phyloP scores from a whole-genome alignment of 1,140 invertebrate genomes.

The Aphis gossypii region DNA sequence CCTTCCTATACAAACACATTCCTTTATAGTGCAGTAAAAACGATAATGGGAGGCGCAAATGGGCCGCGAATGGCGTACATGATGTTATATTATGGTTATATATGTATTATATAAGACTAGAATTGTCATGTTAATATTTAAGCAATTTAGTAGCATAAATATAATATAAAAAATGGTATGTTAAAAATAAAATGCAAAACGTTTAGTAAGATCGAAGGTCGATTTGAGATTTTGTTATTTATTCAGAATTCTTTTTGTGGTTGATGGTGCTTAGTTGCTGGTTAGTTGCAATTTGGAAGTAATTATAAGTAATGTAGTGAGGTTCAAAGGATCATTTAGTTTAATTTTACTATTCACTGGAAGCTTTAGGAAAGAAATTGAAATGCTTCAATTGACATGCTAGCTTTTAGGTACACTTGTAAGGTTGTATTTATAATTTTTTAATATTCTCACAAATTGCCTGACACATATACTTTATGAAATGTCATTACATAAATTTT shows the following conservation, averaged over 20 bases:
- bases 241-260: not conserved
- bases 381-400: not conserved
- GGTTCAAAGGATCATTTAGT: not conserved
- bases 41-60: not conserved
- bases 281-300: not conserved
- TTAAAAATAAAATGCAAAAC: not conserved
- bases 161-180: not conserved
- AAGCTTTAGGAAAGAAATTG: not conserved
- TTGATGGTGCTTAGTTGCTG: not conserved
- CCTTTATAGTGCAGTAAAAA: not conserved
- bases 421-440: not conserved
- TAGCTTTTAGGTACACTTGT: not conserved
- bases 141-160: not conserved
- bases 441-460: not conserved
- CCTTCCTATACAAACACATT: not conserved
- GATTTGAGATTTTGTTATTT: not conserved
- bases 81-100: not conserved
- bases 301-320: not conserved
- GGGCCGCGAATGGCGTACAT: not conserved
- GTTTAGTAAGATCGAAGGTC: not conserved
- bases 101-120: not conserved
- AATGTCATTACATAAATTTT: not conserved
- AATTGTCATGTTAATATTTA: conserved; percentile 3
- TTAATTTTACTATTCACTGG: not conserved
- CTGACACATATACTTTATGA: not conserved